Evolutionary conservation across 2,888 invertebrate genomes (phyloP).

Genomic region (Yponomeuta malinellus): DNA sequence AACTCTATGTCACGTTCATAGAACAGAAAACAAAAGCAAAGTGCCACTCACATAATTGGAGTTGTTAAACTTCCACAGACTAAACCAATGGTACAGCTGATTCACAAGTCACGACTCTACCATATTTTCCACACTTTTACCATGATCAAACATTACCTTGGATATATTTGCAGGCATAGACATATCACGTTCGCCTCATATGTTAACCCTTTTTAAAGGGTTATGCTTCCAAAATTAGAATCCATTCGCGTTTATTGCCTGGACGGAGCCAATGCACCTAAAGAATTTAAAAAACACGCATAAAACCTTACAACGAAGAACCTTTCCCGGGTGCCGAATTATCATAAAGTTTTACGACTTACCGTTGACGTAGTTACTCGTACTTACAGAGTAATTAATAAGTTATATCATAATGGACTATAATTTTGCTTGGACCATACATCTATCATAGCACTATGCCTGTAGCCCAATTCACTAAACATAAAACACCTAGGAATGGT

Average conservation of each 20-base stretch:
- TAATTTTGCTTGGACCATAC: neutral
- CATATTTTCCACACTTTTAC: neutral
- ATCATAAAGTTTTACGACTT: neutral
- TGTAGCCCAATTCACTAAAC: neutral
- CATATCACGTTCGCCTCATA: neutral
- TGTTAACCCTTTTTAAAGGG: neutral
- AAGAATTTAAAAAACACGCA: neutral
- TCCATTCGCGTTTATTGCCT: neutral
- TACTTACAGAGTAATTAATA: neutral
- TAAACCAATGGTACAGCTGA: neutral
- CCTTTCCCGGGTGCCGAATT: neutral
- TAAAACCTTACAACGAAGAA: neutral
- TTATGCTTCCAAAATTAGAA: neutral
- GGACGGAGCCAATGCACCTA: neutral
- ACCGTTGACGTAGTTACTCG: neutral
- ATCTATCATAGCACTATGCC: neutral
- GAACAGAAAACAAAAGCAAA: too few relatives aligned
- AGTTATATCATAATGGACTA: neutral
- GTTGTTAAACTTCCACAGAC: neutral
- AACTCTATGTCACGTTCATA: too few relatives aligned
- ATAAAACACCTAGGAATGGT: neutral
- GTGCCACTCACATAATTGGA: neutral
- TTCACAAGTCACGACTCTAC: neutral
- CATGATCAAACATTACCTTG: neutral
- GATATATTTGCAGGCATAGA: neutral